Conservation (phyloP, 2,113 vertebrate genomes). For the Lamprologus lemairii region DNA sequence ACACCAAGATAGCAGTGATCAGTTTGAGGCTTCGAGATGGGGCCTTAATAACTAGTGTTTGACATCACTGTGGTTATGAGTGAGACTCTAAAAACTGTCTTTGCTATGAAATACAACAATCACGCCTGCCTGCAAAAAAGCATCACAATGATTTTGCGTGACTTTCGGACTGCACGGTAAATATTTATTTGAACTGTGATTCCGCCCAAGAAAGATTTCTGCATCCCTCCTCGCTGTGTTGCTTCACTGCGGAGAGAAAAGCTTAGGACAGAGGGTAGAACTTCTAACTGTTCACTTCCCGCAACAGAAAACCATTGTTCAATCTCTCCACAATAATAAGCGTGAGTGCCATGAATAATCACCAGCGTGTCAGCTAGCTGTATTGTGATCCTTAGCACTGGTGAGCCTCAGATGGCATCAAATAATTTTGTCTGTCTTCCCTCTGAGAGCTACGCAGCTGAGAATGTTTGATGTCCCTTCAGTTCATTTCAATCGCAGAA, state of each 20-base stretch:
- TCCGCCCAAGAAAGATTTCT: slow-evolving; percentile 49
- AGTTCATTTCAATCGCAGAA: slow-evolving; percentile 49
- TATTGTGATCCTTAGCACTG: slow-evolving; percentile 39
- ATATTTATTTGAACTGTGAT: slow-evolving; percentile 63
- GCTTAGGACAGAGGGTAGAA: slow-evolving; percentile 29
- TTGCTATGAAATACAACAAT: slow-evolving; percentile 25
- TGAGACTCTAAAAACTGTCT: slow-evolving; percentile 22
- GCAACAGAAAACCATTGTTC: slow-evolving; percentile 53
- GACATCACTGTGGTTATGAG: background rate
- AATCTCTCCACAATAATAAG: slow-evolving; percentile 44
- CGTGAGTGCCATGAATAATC: slow-evolving; percentile 60
- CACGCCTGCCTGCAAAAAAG: slow-evolving; percentile 14
- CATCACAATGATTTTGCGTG: slow-evolving; percentile 45
- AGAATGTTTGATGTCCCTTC: slow-evolving; percentile 50
- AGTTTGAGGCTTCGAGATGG: background rate
- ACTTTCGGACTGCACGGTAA: slow-evolving; percentile 51
- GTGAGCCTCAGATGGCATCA: slow-evolving; percentile 53
- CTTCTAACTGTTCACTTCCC: slow-evolving; percentile 41
- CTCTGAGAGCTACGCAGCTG: slow-evolving; percentile 31
- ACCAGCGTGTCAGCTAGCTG: slow-evolving; percentile 48
- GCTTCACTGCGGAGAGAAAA: slow-evolving; percentile 32
- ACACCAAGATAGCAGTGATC: background rate
- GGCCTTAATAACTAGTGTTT: background rate
- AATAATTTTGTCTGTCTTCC: slow-evolving; percentile 47
- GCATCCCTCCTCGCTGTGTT: slow-evolving; percentile 16